Base-by-base conservation (phyloP, 2,113 vertebrate genomes). In the Archilochus colubris region DNA sequence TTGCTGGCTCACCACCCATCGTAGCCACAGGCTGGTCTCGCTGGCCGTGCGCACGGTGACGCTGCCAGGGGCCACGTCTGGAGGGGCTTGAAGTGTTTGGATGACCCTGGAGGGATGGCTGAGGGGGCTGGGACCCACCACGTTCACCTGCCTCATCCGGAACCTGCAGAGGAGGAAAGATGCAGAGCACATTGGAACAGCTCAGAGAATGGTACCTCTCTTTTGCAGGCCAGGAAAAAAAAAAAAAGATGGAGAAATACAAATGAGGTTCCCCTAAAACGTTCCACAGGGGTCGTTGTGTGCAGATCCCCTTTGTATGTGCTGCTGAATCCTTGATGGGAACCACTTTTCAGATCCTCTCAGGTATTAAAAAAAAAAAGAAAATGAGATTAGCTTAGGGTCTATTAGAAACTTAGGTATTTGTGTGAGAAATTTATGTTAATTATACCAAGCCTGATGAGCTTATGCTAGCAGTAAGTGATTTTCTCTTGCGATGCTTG, bases 81-180 rank as follows among this genome's bases (percentile, higher is more conserved):
- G 99, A 2, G 99, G 98, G 1, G 98, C 99, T 96, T 99, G 99
- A 82, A 99, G 96, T 1, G 99, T 99, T 96, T 99, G 98, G 94
- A 99, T 99, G 81, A 99, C 95, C 9, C 99, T 97, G 46, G 99
- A 99, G 12, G 98, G 98, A 20, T 96, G 97, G 87, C 99, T 99
- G 69, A 97, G 88, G 0, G 99, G 98, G 88, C 99, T 98, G 62
- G 98, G 59, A 4, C 99, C 99, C 4, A 99, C 98, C 9, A 99
- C 97, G 59, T 99, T 99, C 95, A 98, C 98, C 96, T 99, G 99
- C 27, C 92, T 95, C 98, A 99, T 98, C 33, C 99, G 98, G 96
- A 99, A 99, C 97, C 99, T 99, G 93, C 4, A 76, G 79, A 1
- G 3, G 53, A 64, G 25, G 36, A 53, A 10, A 84, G 50, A 53